phyloP scores from a whole-genome alignment of 2,888 invertebrate species.

The Liopterus haemorrhoidalis region DNA sequence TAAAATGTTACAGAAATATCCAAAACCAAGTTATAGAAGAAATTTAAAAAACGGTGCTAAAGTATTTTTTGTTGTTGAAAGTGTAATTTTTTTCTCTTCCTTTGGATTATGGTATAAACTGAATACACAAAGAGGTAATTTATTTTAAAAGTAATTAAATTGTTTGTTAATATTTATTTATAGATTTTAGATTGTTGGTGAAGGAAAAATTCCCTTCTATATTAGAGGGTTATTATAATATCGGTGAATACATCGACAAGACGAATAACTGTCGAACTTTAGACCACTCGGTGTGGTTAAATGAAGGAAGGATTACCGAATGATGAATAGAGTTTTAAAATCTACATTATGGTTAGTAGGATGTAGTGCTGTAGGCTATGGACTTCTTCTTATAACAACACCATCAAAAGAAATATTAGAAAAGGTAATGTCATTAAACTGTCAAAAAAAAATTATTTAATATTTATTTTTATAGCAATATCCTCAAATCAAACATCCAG shows the following conservation, averaged over 20 bases:
- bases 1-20: conserved; percentile 61
- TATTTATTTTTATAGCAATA: conserved; percentile 43
- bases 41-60: conserved; percentile 52
- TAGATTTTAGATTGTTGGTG: conserved; percentile 67
- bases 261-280: conserved; percentile 49
- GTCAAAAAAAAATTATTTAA: conserved; percentile 37
- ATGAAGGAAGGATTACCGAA: conserved; percentile 49
- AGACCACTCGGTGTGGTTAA: conserved; percentile 55
- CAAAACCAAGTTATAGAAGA: conserved; percentile 52
- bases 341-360: conserved; percentile 56
- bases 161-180: conserved; percentile 34
- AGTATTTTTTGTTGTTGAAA: conserved; percentile 55
- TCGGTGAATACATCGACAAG: conserved; percentile 58
- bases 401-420: conserved; percentile 45
- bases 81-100: conserved; percentile 52
- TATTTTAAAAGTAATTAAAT: conserved; percentile 20
- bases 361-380: conserved; percentile 56
- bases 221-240: conserved; percentile 62
- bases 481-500: conserved; percentile 35
- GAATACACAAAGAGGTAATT: conserved; percentile 65
- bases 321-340: conserved; percentile 48
- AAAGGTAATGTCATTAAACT: conserved; percentile 30
- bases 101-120: conserved; percentile 63
- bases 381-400: conserved; percentile 52
- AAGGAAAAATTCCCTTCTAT: conserved; percentile 59